These are phyloP conservation scores for Amblyjoppa proteus DNA, from an alignment of 2,888 invertebrate genomes.

Conservation along the genomic window DNA sequence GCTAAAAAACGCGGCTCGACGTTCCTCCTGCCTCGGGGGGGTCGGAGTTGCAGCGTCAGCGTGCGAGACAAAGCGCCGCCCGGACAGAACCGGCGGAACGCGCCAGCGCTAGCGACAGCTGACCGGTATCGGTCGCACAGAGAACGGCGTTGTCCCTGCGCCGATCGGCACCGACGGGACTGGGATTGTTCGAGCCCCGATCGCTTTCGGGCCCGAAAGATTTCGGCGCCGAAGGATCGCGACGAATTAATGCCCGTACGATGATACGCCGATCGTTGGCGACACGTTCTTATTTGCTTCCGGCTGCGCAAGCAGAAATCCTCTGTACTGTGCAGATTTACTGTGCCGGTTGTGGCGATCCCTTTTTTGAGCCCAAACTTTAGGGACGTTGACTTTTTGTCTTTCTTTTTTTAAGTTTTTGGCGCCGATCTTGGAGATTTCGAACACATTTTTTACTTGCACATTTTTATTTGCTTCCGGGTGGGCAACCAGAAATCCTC, in stretches of 20 bases:
- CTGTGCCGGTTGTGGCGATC: not conserved
- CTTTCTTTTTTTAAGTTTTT: too few relatives aligned
- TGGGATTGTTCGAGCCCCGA: not conserved
- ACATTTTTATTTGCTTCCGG: not conserved
- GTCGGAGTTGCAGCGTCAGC: constrained; percentile 84
- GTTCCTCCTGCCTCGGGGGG: constrained; percentile 71
- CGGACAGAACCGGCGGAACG: constrained; percentile 21
- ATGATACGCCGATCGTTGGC: constrained; percentile 15
- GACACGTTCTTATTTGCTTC: not conserved
- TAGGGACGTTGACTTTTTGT: too few relatives aligned
- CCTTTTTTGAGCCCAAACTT: not conserved
- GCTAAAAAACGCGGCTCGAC: constrained; percentile 81
- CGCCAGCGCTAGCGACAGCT: constrained; percentile 61
- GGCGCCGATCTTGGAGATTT: too few relatives aligned
- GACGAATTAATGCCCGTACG: constrained; percentile 7
- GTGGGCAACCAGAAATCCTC: constrained; percentile 3
- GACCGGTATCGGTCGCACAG: constrained; percentile 59
- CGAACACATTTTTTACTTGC: too few relatives aligned
- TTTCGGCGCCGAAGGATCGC: not conserved
- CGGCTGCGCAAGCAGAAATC: not conserved
- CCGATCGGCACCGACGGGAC: constrained; percentile 13
- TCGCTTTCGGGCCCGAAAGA: not conserved
- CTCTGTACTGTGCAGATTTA: not conserved
- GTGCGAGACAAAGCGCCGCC: constrained; percentile 69
- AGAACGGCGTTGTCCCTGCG: not conserved